phyloP scores from a whole-genome alignment of 2,113 vertebrate genomes.

The Tinamus guttatus region DNA sequence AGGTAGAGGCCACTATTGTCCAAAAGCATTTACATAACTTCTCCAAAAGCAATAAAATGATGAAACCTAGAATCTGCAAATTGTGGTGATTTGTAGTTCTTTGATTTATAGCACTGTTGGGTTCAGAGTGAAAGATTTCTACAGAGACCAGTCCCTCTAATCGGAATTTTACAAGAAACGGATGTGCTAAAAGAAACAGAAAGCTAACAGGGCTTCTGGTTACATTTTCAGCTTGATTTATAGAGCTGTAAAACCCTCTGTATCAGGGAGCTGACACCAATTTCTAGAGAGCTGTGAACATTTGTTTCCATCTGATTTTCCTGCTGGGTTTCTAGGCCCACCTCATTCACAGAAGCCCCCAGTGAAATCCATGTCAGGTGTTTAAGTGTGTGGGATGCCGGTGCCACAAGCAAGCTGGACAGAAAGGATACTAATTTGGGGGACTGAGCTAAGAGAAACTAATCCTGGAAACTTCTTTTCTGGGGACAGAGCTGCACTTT shows the following conservation, averaged over 20 bases:
- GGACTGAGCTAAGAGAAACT: background rate
- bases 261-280: constrained; percentile 71
- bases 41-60: constrained; percentile 53
- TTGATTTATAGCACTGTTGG: constrained; percentile 67
- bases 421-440: background rate
- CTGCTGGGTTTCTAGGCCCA: constrained; percentile 21
- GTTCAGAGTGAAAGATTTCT: constrained; percentile 70
- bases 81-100: constrained; percentile 61
- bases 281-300: constrained; percentile 72
- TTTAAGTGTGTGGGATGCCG: background rate
- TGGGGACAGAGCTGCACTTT: background rate
- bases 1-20: background rate
- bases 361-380: constrained; percentile 21
- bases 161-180: constrained; percentile 77
- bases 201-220: constrained; percentile 72
- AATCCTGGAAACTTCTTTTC: background rate
- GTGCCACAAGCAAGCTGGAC: background rate
- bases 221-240: constrained; percentile 77
- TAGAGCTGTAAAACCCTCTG: constrained; percentile 71
- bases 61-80: constrained; percentile 54
- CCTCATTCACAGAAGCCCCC: background rate
- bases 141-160: constrained; percentile 71
- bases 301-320: constrained; percentile 62
- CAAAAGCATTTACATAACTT: background rate
- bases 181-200: constrained; percentile 77